Evolutionary conservation across 2,888 invertebrate species (phyloP).

Genomic region (Drosophila colorata): DNA sequence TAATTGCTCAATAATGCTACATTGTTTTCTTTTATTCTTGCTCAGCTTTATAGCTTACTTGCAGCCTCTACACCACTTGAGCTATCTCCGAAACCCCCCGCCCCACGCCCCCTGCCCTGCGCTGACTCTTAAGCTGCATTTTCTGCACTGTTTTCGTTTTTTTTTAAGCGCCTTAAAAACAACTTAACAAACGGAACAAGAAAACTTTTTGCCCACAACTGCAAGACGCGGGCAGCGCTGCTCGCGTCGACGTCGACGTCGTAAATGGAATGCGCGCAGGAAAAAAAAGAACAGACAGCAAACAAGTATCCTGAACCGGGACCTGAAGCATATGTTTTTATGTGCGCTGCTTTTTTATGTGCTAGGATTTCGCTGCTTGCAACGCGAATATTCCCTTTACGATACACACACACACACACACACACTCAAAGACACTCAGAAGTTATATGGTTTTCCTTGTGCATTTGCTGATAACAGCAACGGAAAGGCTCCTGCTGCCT

Average conservation of each 20-base stretch:
- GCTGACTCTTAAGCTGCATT: slow-evolving; percentile 17
- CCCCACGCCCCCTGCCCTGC: neutral
- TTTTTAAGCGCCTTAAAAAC: slow-evolving; percentile 58
- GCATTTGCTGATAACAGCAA: slow-evolving; percentile 53
- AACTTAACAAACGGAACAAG: slow-evolving; percentile 37
- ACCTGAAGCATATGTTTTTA: slow-evolving; percentile 68
- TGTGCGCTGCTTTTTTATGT: slow-evolving; percentile 64
- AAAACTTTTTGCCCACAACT: slow-evolving; percentile 24
- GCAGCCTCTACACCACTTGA: neutral
- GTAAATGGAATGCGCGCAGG: slow-evolving; percentile 40
- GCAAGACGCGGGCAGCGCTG: slow-evolving; percentile 41
- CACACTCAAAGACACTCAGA: neutral
- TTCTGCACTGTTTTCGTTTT: slow-evolving; percentile 10
- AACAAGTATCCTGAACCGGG: slow-evolving; percentile 49
- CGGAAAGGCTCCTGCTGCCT: slow-evolving; percentile 36
- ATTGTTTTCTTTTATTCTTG: slow-evolving; percentile 4
- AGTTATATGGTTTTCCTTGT: slow-evolving; percentile 22
- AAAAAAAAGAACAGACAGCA: slow-evolving; percentile 5
- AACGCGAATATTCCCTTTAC: slow-evolving; percentile 36
- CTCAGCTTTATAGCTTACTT: neutral
- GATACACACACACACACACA: slow-evolving; percentile 7
- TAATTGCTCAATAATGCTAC: slow-evolving; percentile 23
- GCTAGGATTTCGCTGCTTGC: slow-evolving; percentile 54
- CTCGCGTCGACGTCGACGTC: slow-evolving; percentile 25
- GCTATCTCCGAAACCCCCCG: neutral